Conservation (phyloP, 1,140 invertebrate genomes). For the Nebria ingens region DNA sequence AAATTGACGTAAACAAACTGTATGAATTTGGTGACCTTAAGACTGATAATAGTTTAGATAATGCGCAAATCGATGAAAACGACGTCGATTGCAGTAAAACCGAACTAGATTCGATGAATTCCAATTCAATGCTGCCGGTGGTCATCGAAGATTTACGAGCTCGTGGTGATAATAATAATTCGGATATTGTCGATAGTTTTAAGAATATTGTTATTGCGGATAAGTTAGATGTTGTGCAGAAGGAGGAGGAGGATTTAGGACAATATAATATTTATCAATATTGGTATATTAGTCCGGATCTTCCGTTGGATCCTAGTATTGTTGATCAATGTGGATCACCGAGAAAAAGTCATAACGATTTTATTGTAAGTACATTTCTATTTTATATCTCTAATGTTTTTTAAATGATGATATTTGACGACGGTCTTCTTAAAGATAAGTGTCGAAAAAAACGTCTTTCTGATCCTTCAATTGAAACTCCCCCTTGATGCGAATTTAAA, state of each 20-base stretch:
- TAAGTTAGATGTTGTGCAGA: conserved; percentile 16
- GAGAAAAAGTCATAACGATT: background rate
- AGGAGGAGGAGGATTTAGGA: conserved; percentile 25
- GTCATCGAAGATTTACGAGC: background rate
- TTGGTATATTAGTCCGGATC: conserved; percentile 39
- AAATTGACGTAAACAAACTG: conserved; percentile 3
- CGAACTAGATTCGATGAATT: background rate
- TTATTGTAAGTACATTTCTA: background rate
- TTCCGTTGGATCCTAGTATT: conserved; percentile 36
- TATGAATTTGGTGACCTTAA: background rate
- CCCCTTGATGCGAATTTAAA: too few species aligned
- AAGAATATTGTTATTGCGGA: conserved; percentile 1
- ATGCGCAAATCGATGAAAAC: conserved; percentile 3
- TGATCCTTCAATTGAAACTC: too few species aligned
- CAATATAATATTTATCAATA: conserved; percentile 41
- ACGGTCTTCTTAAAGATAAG: conserved; percentile 2
- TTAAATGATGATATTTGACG: conserved; percentile 9
- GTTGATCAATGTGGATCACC: conserved; percentile 18
- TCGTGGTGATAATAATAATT: background rate
- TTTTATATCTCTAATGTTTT: too few species aligned
- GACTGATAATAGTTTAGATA: conserved; percentile 1
- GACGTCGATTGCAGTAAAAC: background rate
- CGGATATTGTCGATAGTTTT: background rate
- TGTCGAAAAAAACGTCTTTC: background rate
- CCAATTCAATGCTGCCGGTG: background rate